phyloP scores from a whole-genome alignment of 2,888 invertebrate genomes.

The Parnassius smintheus region DNA sequence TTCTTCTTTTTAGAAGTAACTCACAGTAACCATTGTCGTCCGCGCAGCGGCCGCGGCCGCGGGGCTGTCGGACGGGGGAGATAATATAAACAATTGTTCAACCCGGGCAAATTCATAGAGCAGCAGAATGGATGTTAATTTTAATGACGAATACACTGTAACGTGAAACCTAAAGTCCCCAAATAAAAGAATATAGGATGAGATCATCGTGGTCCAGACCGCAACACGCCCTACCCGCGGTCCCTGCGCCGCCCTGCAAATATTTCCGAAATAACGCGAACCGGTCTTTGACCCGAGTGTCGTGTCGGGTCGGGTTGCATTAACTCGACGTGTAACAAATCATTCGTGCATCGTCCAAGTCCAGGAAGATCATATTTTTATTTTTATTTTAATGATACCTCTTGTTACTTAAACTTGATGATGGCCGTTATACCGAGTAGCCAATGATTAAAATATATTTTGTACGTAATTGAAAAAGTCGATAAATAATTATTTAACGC shows the following conservation, averaged over 20 bases:
- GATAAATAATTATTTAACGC: no score
- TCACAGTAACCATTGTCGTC: no score
- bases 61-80: no score
- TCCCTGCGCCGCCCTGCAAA: conserved; percentile 42
- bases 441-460: no score
- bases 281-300: conserved; percentile 68
- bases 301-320: conserved; percentile 52
- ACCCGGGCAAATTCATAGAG: no score
- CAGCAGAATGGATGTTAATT: conserved; percentile 17
- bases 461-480: no score
- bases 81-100: no score
- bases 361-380: conserved; percentile 3
- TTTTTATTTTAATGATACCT: background rate
- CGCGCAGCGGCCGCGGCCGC: no score
- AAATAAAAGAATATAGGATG: conserved; percentile 44
- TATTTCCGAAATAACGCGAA: conserved; percentile 70
- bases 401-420: no score
- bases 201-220: conserved; percentile 58
- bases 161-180: conserved; percentile 18
- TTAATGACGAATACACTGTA: conserved; percentile 22
- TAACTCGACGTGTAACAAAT: conserved; percentile 54
- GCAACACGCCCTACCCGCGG: conserved; percentile 46
- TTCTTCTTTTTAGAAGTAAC: no score
- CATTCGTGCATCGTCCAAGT: conserved; percentile 46
- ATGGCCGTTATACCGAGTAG: no score